These are phyloP conservation scores for Pedetes capensis DNA, from an alignment of 2,113 vertebrate genomes.

Conservation along the genomic window DNA sequence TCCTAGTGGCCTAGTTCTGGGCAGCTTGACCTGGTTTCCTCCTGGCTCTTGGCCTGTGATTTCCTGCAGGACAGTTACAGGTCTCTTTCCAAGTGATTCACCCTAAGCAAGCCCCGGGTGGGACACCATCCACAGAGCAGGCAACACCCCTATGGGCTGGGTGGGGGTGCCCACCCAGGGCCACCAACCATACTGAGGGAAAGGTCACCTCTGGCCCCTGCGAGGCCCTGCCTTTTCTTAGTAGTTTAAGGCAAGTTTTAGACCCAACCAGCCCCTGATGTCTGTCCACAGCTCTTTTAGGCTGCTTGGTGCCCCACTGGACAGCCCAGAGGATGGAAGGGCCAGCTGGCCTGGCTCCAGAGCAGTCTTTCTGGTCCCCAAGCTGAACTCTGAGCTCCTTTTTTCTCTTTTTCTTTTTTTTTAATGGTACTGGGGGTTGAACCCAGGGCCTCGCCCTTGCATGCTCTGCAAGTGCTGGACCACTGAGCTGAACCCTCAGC, in stretches of 20 bases:
- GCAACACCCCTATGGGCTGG: not conserved
- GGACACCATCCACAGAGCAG: not conserved
- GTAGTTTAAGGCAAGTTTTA: not conserved
- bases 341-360: not conserved
- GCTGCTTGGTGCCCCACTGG: not conserved
- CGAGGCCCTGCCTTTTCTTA: not conserved
- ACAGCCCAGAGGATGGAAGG: not conserved
- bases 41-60: not conserved
- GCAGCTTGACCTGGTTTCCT: conserved; percentile 59
- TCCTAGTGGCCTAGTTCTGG: conserved; percentile 1
- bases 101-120: not conserved
- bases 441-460: no score
- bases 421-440: no score
- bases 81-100: conserved; percentile 52
- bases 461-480: no score
- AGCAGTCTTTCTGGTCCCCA: not conserved
- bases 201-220: not conserved
- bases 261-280: not conserved
- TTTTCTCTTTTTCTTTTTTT: no score
- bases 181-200: not conserved
- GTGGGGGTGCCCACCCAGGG: not conserved
- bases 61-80: conserved; percentile 17
- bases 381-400: not conserved
- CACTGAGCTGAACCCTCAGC: no score
- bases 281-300: not conserved